phyloP scores from a whole-genome alignment of 1,140 invertebrate genomes.

The Drosophila grimshawi region DNA sequence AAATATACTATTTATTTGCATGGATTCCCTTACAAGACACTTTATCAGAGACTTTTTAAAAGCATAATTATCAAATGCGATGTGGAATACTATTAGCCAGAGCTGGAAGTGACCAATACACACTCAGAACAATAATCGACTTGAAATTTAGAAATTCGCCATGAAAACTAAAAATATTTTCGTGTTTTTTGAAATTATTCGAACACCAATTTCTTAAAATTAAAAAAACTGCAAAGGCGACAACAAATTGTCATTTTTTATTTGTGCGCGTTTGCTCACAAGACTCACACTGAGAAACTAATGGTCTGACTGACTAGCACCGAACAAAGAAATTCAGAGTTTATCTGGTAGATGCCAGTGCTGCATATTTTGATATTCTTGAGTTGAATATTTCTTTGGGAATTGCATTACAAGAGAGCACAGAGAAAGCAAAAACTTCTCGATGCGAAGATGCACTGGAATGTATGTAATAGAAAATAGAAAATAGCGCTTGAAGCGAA shows the following conservation, averaged over 20 bases:
- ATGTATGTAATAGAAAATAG: constrained; percentile 55
- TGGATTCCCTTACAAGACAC: too few species aligned
- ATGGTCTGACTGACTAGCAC: background rate
- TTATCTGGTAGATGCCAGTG: background rate
- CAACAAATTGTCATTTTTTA: too few species aligned
- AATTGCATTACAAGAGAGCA: constrained; percentile 63
- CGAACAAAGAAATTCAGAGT: constrained; percentile 12
- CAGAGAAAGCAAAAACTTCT: constrained; percentile 44
- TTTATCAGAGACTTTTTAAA: background rate
- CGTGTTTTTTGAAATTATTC: too few species aligned
- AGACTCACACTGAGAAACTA: constrained; percentile 1
- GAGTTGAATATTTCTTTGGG: constrained; percentile 60
- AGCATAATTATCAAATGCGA: background rate
- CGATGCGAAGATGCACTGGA: constrained; percentile 34
- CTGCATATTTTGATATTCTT: constrained; percentile 62
- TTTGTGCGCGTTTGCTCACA: background rate
- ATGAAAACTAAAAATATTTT: too few species aligned
- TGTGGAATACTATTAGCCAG: background rate
- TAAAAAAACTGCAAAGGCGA: too few species aligned
- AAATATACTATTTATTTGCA: too few species aligned
- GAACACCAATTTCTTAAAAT: too few species aligned
- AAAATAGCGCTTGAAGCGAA: constrained; percentile 20
- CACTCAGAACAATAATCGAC: too few species aligned
- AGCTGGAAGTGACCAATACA: background rate
- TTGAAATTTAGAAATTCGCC: too few species aligned